phyloP scores from a whole-genome alignment of 1,140 invertebrate species.

The Leptoteleia sp. region DNA sequence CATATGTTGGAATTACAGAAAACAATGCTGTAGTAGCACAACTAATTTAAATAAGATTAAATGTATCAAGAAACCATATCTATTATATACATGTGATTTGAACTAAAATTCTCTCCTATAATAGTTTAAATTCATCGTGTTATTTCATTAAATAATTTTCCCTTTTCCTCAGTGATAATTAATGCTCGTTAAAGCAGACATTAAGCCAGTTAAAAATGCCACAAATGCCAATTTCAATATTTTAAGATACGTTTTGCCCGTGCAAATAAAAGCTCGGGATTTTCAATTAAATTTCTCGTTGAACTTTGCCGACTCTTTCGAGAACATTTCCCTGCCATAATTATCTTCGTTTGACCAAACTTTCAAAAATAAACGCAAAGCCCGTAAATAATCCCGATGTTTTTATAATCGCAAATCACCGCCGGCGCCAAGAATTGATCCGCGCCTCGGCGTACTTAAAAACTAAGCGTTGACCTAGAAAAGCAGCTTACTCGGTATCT shows the following conservation, averaged over 20 bases:
- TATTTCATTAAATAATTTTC: no score
- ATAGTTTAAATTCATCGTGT: no score
- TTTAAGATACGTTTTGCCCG: not conserved
- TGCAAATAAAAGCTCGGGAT: slow-evolving; percentile 2
- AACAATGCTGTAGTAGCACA: no score
- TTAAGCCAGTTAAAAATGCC: not conserved
- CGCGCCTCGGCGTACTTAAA: slow-evolving; percentile 19
- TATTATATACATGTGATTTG: no score
- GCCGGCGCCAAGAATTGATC: slow-evolving; percentile 27
- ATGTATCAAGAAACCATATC: no score
- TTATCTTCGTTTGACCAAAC: slow-evolving; percentile 11
- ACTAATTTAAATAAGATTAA: no score
- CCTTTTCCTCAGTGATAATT: no score
- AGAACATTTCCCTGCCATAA: slow-evolving; percentile 6
- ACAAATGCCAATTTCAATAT: not conserved
- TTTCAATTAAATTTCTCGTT: slow-evolving; percentile 24
- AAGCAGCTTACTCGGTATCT: slow-evolving; percentile 25
- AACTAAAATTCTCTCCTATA: no score
- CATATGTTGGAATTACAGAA: no score
- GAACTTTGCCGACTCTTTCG: not conserved
- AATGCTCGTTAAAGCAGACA: no score
- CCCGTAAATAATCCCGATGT: slow-evolving; percentile 27
- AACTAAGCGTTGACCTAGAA: slow-evolving; percentile 45
- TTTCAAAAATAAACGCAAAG: slow-evolving; percentile 18
- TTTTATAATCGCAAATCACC: slow-evolving; percentile 36